Evolutionary conservation across 2,888 invertebrate species (phyloP).

Genomic region (Drosophila anomalata): DNA sequence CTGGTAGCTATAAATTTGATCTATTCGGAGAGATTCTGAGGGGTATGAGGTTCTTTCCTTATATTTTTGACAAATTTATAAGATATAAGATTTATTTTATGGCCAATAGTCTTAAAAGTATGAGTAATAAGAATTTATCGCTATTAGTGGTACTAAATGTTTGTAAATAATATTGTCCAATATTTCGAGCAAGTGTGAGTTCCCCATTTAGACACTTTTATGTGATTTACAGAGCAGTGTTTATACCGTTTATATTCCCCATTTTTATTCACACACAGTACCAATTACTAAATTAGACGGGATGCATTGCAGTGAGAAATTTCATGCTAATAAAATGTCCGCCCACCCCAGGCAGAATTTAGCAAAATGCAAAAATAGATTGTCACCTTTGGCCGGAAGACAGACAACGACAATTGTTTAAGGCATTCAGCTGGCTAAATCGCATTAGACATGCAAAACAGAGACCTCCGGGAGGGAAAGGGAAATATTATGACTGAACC

Average conservation of each 20-base stretch:
- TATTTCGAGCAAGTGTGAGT: background rate
- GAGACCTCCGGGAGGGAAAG: slow-evolving; percentile 5
- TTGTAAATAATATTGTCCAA: too few species aligned
- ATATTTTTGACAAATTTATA: background rate
- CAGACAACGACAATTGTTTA: slow-evolving; percentile 33
- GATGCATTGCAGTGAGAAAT: slow-evolving; percentile 34
- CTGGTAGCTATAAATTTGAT: slow-evolving; percentile 4
- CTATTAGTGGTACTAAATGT: background rate
- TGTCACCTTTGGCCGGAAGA: slow-evolving; percentile 38
- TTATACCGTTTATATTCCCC: background rate
- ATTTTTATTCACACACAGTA: background rate
- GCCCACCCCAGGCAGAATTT: slow-evolving; percentile 23
- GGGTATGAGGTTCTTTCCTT: background rate
- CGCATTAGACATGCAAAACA: slow-evolving; percentile 43
- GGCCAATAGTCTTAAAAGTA: background rate
- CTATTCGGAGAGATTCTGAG: background rate
- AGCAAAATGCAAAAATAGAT: slow-evolving; percentile 30
- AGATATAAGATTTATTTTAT: background rate
- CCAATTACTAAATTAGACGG: slow-evolving; percentile 21
- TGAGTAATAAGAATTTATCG: background rate
- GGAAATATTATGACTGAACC: slow-evolving; percentile 18
- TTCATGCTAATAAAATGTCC: slow-evolving; percentile 31
- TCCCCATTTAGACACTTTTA: slow-evolving; percentile 1
- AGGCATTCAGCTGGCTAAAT: slow-evolving; percentile 27
- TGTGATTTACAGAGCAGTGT: slow-evolving; percentile 13